Base-by-base conservation (phyloP, 2,113 vertebrate genomes). In the Lates calcarifer region DNA sequence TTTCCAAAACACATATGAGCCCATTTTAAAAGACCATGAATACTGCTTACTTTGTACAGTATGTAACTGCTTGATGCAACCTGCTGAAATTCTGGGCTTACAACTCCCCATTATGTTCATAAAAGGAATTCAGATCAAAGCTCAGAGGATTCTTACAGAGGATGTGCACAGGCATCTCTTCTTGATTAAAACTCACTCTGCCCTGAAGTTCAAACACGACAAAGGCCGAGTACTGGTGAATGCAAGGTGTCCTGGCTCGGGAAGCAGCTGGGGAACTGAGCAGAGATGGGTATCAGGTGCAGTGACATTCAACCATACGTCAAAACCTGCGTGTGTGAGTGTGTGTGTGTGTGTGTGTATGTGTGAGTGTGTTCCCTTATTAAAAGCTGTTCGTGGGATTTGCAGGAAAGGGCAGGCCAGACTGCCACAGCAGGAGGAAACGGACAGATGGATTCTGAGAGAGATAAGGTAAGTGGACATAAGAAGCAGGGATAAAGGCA, bases 1-100 rank as follows among this genome's bases (percentile, higher is more conserved):
- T 55, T 78, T 57, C 29, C 28, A 63, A 73, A 69, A 41, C 67
- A 37, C 43, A 24, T 49, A 13, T 70, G 58, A 58, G 49, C 20
- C 35, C 31, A 3, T 49, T 33, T 64, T 35, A 57, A 18, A 74
- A 9, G 3, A 12, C 6, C 57, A 29, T 62, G 41, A 75, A 41
- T 51, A 55, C 39, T 45, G 74, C 80, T 81, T 62, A 61, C 45
- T 87, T 12, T 65, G 62, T 79, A 74, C 58, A 79, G 65, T 56
- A 29, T 33, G 18, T 39, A 49, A 39, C 29, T 56, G 63, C 55
- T 87, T 92, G 88, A 91, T 45, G 91, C 89, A 92, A 92, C 56
- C 45, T 26, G 57, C 26, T 77, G 91, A 74, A 92, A 91, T 67
- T 31, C 43, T 18, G 75, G 2, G 56, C 51, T 82, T 61, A 56